Percentiles rank a stretch among this genome's conserved stretches.
These are phyloP conservation scores for Manacus vitellinus DNA, from an alignment of 2,113 vertebrate genomes.

Conservation along the genomic window DNA sequence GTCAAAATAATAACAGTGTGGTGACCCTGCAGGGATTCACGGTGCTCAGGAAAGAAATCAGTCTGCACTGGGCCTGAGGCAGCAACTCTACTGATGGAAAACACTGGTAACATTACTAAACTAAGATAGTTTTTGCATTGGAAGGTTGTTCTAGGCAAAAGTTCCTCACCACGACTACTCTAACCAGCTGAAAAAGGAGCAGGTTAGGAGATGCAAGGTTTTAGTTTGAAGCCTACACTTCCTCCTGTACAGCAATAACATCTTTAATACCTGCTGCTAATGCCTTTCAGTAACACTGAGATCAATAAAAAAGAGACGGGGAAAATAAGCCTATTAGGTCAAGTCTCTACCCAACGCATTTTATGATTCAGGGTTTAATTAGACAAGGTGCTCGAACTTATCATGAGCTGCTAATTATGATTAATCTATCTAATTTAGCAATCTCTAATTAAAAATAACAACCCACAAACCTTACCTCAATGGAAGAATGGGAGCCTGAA, in stretches of 20 bases:
- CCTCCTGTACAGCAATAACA: background rate
- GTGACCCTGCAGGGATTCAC: background rate
- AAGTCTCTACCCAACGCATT: background rate
- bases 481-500: conserved; percentile 70
- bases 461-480: conserved; percentile 79
- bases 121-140: background rate
- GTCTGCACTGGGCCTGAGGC: background rate
- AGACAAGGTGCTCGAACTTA: background rate
- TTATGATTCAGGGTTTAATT: background rate
- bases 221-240: background rate
- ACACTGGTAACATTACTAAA: background rate
- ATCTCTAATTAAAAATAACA: background rate
- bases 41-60: background rate
- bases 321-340: background rate
- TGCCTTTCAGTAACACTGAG: background rate
- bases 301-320: background rate
- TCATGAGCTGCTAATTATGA: background rate
- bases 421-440: background rate
- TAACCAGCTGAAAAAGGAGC: background rate
- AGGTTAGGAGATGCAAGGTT: background rate
- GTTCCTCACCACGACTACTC: background rate
- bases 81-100: background rate
- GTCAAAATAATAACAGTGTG: background rate
- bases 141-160: background rate
- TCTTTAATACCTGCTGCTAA: background rate